phyloP scores from a whole-genome alignment of 2,888 invertebrate species.

The Rotaria macrura region DNA sequence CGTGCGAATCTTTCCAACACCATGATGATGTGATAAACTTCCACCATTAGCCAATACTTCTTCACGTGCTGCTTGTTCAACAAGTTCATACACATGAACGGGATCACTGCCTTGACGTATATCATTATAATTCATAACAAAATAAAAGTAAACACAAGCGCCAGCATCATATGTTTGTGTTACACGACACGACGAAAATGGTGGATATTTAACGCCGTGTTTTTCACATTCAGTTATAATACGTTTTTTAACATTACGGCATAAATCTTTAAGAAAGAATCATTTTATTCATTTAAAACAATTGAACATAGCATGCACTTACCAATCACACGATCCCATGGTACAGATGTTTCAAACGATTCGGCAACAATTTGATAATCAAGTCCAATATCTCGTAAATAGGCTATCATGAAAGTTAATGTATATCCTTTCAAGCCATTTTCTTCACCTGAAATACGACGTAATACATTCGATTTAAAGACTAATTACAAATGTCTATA shows the following conservation, averaged over 20 bases:
- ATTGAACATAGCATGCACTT: background rate
- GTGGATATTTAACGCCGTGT: conserved; percentile 51
- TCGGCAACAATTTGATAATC: conserved; percentile 78
- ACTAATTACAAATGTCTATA: too few relatives aligned
- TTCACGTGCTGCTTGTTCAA: conserved; percentile 58
- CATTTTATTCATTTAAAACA: background rate
- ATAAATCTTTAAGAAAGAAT: conserved; percentile 56
- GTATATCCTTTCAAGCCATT: conserved; percentile 91
- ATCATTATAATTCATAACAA: conserved; percentile 65
- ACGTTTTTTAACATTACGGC: conserved; percentile 75
- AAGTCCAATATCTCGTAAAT: conserved; percentile 81
- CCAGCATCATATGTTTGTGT: conserved; percentile 98
- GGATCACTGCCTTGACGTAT: conserved; percentile 55
- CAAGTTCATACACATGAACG: conserved; percentile 68
- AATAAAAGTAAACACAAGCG: conserved; percentile 87
- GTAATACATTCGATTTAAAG: conserved; percentile 46
- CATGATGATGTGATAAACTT: conserved; percentile 89
- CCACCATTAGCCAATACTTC: conserved; percentile 65
- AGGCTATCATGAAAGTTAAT: conserved; percentile 92
- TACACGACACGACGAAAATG: conserved; percentile 55
- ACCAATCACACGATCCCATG: conserved; percentile 65
- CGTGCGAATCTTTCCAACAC: conserved; percentile 78
- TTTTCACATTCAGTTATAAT: conserved; percentile 56
- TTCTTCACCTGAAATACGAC: conserved; percentile 68
- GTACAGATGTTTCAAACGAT: conserved; percentile 95